Conservation (phyloP, 2,888 invertebrate genomes). For the Phengaris arion region DNA sequence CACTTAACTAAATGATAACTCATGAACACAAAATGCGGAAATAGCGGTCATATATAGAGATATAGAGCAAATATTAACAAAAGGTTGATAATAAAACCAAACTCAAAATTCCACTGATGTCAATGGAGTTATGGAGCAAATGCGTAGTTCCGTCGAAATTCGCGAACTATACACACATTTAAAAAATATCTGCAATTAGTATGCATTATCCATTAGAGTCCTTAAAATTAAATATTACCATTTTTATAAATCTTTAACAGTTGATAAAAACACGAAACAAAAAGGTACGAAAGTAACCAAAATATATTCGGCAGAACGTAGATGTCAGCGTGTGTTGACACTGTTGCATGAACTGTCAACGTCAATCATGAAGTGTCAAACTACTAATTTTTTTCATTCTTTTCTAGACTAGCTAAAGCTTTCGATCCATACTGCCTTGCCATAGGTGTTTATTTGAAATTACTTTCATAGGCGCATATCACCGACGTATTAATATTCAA, state of each 20-base stretch:
- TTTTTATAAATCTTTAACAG: neutral
- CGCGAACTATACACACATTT: neutral
- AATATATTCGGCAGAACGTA: too few species aligned
- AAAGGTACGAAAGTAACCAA: too few species aligned
- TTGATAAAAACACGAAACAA: too few species aligned
- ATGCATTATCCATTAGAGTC: neutral
- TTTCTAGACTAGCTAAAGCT: too few species aligned
- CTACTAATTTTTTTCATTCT: too few species aligned
- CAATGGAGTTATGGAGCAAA: neutral
- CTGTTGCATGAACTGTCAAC: too few species aligned
- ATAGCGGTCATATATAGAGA: neutral
- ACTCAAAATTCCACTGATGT: neutral
- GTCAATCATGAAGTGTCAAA: too few species aligned
- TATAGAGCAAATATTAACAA: neutral
- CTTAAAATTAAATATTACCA: neutral
- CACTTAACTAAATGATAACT: neutral
- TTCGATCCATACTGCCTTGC: too few species aligned
- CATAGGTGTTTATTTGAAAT: too few species aligned
- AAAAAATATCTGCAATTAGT: neutral
- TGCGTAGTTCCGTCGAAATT: constrained; percentile 5
- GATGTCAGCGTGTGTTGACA: too few species aligned
- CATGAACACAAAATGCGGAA: neutral
- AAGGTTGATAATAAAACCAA: neutral
- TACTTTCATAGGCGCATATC: too few species aligned
- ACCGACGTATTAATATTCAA: too few species aligned